phyloP scores from a whole-genome alignment of 1,140 invertebrate species.

The Papilio glaucus region DNA sequence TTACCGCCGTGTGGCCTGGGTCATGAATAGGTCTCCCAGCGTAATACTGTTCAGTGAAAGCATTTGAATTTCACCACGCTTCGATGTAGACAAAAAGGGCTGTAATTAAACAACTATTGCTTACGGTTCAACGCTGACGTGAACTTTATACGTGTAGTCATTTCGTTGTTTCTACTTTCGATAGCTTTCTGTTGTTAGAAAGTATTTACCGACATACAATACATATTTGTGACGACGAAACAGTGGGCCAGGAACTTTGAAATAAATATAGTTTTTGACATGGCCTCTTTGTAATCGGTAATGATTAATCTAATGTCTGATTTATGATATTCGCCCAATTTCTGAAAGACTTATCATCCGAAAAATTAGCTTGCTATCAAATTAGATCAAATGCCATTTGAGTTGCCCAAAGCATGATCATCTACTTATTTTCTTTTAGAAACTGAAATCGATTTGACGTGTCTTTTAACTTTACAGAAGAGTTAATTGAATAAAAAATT shows the following conservation, averaged over 20 bases:
- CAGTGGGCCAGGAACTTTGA: neutral
- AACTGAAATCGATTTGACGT: too few species aligned
- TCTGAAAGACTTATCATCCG: too few species aligned
- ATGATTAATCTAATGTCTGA: too few species aligned
- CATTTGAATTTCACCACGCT: slow-evolving; percentile 44
- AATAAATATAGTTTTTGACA: slow-evolving; percentile 13
- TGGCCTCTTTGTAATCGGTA: too few species aligned
- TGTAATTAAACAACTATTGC: slow-evolving; percentile 28
- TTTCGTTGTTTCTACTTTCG: slow-evolving; percentile 29
- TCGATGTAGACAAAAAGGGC: slow-evolving; percentile 29
- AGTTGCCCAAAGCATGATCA: too few species aligned
- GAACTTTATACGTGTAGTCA: slow-evolving; percentile 37
- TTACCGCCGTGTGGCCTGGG: slow-evolving; percentile 46
- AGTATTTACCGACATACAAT: neutral
- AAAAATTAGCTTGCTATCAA: too few species aligned
- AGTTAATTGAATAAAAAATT: neutral
- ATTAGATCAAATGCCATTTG: too few species aligned
- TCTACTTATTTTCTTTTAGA: too few species aligned
- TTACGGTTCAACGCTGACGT: slow-evolving; percentile 22
- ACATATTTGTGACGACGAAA: neutral
- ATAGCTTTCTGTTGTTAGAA: slow-evolving; percentile 10
- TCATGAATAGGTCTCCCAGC: slow-evolving; percentile 46
- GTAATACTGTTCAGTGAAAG: slow-evolving; percentile 51
- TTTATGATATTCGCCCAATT: too few species aligned
- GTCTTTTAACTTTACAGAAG: too few species aligned